These are phyloP conservation scores for Cylloceria caligata DNA, from an alignment of 2,888 invertebrate genomes.

Conservation along the genomic window DNA sequence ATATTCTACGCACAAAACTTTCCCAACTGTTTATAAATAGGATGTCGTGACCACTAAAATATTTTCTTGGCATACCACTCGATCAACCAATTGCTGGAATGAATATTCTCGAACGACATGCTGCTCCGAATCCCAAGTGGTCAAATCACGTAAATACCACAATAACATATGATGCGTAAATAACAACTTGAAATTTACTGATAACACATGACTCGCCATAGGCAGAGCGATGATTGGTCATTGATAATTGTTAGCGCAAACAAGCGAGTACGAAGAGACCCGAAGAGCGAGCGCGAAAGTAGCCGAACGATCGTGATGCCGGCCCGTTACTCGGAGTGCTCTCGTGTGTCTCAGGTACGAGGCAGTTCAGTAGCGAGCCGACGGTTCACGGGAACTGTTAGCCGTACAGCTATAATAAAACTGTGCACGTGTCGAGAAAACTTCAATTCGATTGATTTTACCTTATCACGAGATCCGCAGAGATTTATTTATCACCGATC, in stretches of 20 bases:
- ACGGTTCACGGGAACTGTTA: constrained; percentile 67
- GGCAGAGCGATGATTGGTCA: background rate
- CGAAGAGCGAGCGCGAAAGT: constrained; percentile 74
- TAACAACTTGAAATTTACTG: background rate
- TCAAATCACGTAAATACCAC: too few species aligned
- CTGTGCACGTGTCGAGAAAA: constrained; percentile 17
- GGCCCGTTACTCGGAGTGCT: constrained; percentile 70
- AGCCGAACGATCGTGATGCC: constrained; percentile 54
- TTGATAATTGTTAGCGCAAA: constrained; percentile 37
- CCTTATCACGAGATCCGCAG: background rate
- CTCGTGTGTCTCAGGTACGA: constrained; percentile 48
- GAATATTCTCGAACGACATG: too few species aligned
- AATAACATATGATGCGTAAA: background rate
- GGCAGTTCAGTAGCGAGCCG: constrained; percentile 70
- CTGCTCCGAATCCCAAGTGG: too few species aligned
- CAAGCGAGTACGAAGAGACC: constrained; percentile 66
- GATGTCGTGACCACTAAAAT: too few species aligned
- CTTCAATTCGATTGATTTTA: background rate
- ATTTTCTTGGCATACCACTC: too few species aligned
- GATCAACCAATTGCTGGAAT: too few species aligned
- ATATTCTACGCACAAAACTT: too few species aligned
- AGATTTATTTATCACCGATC: background rate
- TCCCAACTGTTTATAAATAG: too few species aligned
- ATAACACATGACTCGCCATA: background rate
- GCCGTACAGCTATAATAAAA: constrained; percentile 19